Conservation (phyloP, 2,797 vertebrate genomes). For the Anolis apletophallus region DNA sequence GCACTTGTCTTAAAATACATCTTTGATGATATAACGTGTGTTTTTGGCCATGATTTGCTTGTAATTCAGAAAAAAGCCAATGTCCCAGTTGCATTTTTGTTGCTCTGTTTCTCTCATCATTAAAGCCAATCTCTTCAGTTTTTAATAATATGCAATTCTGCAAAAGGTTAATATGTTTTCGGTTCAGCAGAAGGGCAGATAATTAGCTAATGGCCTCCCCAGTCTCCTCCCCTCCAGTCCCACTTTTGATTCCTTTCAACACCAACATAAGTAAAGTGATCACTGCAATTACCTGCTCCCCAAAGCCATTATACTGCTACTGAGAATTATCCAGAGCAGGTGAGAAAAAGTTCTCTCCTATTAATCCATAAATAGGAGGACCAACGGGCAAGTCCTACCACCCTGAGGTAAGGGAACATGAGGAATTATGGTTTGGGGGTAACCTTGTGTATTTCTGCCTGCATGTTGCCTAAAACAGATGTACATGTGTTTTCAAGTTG, state of each 20-base stretch:
- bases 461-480: background rate
- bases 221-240: background rate
- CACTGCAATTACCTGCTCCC: conserved; percentile 71
- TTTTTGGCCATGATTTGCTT: background rate
- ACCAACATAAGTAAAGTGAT: conserved; percentile 62
- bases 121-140: conserved; percentile 59
- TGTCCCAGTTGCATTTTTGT: conserved; percentile 57
- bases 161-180: conserved; percentile 70
- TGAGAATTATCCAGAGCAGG: conserved; percentile 70
- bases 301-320: conserved; percentile 56
- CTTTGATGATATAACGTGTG: background rate
- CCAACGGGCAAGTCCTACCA: conserved; percentile 26
- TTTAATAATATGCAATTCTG: conserved; percentile 60
- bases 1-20: background rate
- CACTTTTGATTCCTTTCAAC: conserved; percentile 66
- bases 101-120: conserved; percentile 65
- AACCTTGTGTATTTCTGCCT: background rate
- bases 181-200: conserved; percentile 70
- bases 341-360: conserved; percentile 57
- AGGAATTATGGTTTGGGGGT: background rate
- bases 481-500: no score
- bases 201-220: conserved; percentile 63
- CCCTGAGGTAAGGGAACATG: conserved; percentile 1
- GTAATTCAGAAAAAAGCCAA: conserved; percentile 20
- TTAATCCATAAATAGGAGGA: conserved; percentile 48